Evolutionary conservation across 2,888 invertebrate species (phyloP).

Genomic region (Dysmachus trigonus): DNA sequence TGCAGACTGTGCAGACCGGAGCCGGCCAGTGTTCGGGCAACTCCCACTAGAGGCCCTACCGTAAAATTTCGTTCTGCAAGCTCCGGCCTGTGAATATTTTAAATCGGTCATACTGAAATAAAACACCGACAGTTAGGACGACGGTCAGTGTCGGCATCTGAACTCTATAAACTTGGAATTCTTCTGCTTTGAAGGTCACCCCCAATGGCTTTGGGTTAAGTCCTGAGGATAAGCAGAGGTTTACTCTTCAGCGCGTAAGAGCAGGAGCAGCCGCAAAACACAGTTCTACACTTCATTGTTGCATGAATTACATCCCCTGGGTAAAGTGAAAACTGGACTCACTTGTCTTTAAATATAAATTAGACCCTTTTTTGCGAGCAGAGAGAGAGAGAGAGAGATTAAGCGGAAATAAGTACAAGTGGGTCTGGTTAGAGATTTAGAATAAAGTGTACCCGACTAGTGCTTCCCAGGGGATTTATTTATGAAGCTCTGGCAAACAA

Average conservation of each 20-base stretch:
- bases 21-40: background rate
- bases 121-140: background rate
- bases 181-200: constrained; percentile 40
- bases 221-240: background rate
- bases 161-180: constrained; percentile 45
- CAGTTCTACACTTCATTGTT: constrained; percentile 13
- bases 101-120: background rate
- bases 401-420: constrained; percentile 6
- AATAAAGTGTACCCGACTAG: background rate
- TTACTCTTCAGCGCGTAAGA: background rate
- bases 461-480: background rate
- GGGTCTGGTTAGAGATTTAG: background rate
- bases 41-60: background rate
- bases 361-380: background rate
- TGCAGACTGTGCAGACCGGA: background rate
- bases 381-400: too few relatives aligned
- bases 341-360: background rate
- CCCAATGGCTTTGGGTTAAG: background rate
- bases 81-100: background rate
- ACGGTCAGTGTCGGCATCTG: constrained; percentile 1
- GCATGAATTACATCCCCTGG: background rate
- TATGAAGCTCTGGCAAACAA: background rate
- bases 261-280: background rate
- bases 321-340: background rate
- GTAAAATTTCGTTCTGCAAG: background rate